Evolutionary conservation across 2,888 invertebrate species (phyloP).

Genomic region (Resseliella maxima): DNA sequence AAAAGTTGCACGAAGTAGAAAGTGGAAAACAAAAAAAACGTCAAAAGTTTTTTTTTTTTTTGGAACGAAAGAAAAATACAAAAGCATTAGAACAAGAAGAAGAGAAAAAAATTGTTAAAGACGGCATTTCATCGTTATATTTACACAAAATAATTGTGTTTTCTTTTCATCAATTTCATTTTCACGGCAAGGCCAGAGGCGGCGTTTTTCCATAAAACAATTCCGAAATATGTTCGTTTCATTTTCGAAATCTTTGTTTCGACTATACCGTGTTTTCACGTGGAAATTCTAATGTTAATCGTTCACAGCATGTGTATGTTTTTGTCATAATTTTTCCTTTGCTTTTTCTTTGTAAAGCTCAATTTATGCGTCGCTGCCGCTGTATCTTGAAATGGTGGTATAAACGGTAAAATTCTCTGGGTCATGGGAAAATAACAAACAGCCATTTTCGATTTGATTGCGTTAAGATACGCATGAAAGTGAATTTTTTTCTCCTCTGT

Average conservation of each 20-base stretch:
- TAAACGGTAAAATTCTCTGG: too few relatives aligned
- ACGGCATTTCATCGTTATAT: constrained; percentile 1
- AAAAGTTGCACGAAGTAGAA: not conserved
- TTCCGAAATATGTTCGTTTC: not conserved
- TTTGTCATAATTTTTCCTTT: not conserved
- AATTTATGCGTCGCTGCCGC: too few relatives aligned
- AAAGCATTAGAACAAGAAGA: not conserved
- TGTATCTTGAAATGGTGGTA: too few relatives aligned
- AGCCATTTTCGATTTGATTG: too few relatives aligned
- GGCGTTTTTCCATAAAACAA: not conserved
- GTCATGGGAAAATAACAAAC: too few relatives aligned
- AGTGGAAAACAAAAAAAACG: not conserved
- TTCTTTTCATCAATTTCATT: constrained; percentile 8
- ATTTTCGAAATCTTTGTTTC: not conserved
- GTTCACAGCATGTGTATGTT: not conserved
- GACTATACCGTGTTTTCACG: not conserved
- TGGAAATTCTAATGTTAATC: not conserved
- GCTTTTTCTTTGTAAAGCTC: too few relatives aligned
- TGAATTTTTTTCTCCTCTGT: not conserved
- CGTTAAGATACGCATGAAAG: too few relatives aligned
- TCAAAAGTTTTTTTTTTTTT: too few relatives aligned
- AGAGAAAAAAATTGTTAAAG: not conserved
- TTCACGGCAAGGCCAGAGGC: not conserved
- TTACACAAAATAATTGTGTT: constrained; percentile 28
- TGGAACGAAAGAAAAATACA: not conserved